Evolutionary conservation across 2,797 vertebrate genomes (phyloP).

Genomic region (Spheniscus humboldti): DNA sequence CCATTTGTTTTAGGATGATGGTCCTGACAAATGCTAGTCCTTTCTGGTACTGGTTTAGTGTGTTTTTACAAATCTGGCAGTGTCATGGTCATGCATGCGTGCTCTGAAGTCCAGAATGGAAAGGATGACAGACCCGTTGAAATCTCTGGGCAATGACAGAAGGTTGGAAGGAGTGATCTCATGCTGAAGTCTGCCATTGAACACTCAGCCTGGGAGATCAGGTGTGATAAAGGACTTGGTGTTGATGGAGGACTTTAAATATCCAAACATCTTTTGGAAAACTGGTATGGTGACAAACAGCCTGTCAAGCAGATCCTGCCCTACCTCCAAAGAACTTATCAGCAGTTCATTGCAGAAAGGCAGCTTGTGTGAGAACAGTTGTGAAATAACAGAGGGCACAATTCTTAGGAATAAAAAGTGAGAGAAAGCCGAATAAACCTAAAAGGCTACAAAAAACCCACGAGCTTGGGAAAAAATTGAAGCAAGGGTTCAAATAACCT

Average conservation of each 20-base stretch:
- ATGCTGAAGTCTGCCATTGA: slow-evolving; percentile 8
- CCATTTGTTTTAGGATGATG: background rate
- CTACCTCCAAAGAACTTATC: background rate
- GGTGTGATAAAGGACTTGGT: background rate
- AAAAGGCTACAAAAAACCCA: background rate
- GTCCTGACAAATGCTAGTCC: background rate
- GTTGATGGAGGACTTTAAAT: slow-evolving; percentile 10
- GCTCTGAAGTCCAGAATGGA: background rate
- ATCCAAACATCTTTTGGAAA: background rate
- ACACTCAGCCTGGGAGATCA: background rate
- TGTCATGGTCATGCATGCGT: background rate
- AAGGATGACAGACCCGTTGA: background rate
- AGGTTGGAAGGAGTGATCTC: background rate
- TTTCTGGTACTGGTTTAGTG: background rate
- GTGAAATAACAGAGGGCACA: background rate
- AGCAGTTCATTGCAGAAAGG: background rate
- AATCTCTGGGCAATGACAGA: slow-evolving; percentile 21
- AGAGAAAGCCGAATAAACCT: background rate
- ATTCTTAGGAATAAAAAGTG: background rate
- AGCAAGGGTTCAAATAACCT: background rate
- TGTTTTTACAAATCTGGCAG: background rate
- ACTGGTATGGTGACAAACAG: background rate
- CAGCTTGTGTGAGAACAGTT: background rate
- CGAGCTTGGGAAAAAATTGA: background rate
- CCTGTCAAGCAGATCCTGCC: background rate